Percentiles rank a stretch among this genome's conserved stretches.
These are phyloP conservation scores for Daphoenositta chrysoptera DNA, from an alignment of 2,113 vertebrate species.

Conservation along the genomic window DNA sequence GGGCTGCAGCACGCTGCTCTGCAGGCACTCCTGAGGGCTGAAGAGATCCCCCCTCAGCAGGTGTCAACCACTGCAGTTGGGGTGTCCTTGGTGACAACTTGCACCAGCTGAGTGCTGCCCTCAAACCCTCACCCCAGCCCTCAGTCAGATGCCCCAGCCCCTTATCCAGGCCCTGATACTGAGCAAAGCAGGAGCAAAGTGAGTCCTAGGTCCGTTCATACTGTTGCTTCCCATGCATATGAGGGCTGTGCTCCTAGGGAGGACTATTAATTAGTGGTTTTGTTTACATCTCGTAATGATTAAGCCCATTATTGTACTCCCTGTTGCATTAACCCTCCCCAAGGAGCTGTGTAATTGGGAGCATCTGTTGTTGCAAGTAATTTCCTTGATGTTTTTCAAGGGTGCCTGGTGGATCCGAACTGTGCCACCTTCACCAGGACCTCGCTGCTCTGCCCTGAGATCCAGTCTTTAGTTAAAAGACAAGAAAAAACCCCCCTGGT, in stretches of 20 bases:
- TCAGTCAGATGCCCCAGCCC: not conserved
- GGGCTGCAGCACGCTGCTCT: rapidly evolving
- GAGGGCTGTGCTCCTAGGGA: not conserved
- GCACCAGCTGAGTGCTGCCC: not conserved
- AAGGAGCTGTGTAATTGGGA: not conserved
- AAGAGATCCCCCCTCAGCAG: not conserved
- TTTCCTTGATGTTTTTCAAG: not conserved
- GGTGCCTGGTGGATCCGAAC: not conserved
- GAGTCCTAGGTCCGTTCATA: not conserved
- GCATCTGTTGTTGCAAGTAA: not conserved
- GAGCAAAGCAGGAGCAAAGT: not conserved
- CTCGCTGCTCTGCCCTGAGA: not conserved
- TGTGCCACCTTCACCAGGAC: not conserved
- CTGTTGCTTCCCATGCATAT: not conserved
- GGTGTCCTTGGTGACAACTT: not conserved
- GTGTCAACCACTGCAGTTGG: not conserved
- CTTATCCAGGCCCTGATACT: not conserved
- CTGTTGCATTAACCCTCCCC: constrained; percentile 3
- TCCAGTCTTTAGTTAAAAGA: not conserved
- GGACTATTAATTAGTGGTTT: constrained; percentile 33
- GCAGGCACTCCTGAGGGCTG: not conserved
- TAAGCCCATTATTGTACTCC: constrained; percentile 16
- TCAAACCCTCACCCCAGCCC: not conserved
- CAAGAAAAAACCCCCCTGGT: rapidly evolving
- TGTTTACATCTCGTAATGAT: not conserved